These are phyloP conservation scores for Anoplophora glabripennis DNA, from an alignment of 1,140 invertebrate species.

Conservation along the genomic window DNA sequence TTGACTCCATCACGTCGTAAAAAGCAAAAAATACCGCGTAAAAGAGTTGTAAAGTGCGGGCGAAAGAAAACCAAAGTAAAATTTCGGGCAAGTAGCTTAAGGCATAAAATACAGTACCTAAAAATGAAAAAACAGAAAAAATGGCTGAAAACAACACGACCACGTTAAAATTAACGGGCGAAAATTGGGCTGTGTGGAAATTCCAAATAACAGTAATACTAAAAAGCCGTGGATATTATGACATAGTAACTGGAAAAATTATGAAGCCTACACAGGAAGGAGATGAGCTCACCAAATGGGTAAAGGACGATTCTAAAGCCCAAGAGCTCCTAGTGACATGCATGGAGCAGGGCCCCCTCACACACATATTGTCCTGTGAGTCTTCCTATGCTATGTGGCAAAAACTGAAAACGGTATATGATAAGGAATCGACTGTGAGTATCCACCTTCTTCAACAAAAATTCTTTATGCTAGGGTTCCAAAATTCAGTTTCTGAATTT, in stretches of 20 bases:
- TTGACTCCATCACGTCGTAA: no score
- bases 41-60: no score
- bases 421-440: constrained; percentile 38
- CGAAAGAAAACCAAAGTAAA: no score
- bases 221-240: constrained; percentile 13
- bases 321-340: constrained; percentile 33
- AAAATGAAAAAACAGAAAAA: no score
- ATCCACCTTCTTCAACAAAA: constrained; percentile 37
- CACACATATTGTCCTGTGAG: constrained; percentile 39
- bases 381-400: constrained; percentile 41
- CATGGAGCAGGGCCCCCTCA: constrained; percentile 28
- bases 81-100: no score
- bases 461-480: constrained; percentile 32
- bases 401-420: constrained; percentile 40
- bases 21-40: no score
- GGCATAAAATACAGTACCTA: no score
- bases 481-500: constrained; percentile 30
- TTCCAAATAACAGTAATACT: constrained; percentile 23
- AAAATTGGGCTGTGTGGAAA: constrained; percentile 24
- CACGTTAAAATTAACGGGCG: no score
- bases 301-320: constrained; percentile 28
- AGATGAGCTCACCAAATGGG: constrained; percentile 14
- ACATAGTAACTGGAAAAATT: constrained; percentile 7
- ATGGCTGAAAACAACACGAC: no score
- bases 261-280: constrained; percentile 9